Conservation (phyloP, 2,797 vertebrate species). For the Crenuchus spilurus region DNA sequence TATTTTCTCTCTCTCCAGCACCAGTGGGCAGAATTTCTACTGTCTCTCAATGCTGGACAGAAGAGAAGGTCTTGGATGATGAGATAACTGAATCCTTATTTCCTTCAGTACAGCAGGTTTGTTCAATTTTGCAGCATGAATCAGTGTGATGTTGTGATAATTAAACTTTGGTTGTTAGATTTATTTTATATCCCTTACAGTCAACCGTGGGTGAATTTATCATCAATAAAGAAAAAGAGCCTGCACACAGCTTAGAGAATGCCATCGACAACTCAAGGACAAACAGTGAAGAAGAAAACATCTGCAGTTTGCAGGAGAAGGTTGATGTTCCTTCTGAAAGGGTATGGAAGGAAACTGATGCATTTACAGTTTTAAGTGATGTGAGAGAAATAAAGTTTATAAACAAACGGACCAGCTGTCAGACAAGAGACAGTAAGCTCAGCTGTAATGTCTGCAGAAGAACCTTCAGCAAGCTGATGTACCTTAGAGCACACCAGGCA, state of each 20-base stretch:
- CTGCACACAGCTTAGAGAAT: constrained; percentile 52
- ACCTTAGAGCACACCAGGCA: constrained; percentile 70
- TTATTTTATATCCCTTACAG: constrained; percentile 25
- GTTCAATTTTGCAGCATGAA: neutral
- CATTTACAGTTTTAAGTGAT: constrained; percentile 33
- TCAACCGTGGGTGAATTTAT: constrained; percentile 36
- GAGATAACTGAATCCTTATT: neutral
- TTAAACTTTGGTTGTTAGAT: too few species aligned
- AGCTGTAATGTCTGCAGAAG: constrained; percentile 71
- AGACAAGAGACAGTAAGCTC: constrained; percentile 51
- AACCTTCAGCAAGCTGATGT: constrained; percentile 65
- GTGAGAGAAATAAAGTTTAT: constrained; percentile 37
- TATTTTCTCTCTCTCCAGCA: neutral
- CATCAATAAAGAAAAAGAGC: constrained; percentile 63
- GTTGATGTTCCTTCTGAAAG: neutral
- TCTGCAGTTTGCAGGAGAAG: neutral
- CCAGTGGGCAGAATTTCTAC: neutral
- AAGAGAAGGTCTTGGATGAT: neutral
- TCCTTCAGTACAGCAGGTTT: neutral
- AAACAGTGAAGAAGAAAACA: neutral
- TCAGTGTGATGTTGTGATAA: neutral
- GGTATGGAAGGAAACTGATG: neutral
- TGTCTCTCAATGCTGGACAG: neutral
- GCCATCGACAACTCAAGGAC: constrained; percentile 1
- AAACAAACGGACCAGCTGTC: constrained; percentile 25